Conservation (phyloP, 2,113 vertebrate species). For the Salvator merianae region DNA sequence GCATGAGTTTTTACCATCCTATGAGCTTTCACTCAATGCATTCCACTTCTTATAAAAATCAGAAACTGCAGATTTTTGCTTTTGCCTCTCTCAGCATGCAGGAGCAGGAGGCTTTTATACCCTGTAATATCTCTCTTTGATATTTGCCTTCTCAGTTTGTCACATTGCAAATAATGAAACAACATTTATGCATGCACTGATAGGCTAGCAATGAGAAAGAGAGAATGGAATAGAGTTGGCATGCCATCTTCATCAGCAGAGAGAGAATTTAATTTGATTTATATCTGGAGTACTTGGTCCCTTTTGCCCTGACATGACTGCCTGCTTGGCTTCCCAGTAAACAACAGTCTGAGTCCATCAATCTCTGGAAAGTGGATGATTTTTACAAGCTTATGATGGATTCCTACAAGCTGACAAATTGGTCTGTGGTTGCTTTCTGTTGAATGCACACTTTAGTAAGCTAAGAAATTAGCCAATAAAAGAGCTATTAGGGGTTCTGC, state of each 20-base stretch:
- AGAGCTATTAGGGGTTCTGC: slow-evolving; percentile 18
- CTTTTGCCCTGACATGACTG: slow-evolving; percentile 14
- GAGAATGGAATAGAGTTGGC: background rate
- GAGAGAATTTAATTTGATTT: slow-evolving; percentile 14
- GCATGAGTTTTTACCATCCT: no score
- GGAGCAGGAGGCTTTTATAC: background rate
- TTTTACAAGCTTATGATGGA: slow-evolving; percentile 51
- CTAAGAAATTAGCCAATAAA: slow-evolving; percentile 29
- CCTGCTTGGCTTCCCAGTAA: slow-evolving; percentile 40
- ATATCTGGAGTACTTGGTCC: slow-evolving; percentile 9
- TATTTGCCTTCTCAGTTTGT: background rate
- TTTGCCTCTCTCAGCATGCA: no score
- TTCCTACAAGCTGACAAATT: slow-evolving; percentile 48
- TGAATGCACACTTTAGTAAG: slow-evolving; percentile 31
- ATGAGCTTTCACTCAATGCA: no score
- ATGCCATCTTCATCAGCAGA: background rate
- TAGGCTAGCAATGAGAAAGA: background rate
- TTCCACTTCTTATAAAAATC: no score
- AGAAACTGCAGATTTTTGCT: no score
- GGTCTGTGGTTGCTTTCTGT: slow-evolving; percentile 21
- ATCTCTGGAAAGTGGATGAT: slow-evolving; percentile 22
- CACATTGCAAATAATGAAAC: background rate
- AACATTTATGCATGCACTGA: background rate
- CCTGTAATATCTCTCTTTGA: background rate
- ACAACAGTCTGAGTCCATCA: slow-evolving; percentile 40